Evolutionary conservation across 2,797 vertebrate genomes (phyloP), one percentile per base, ranked within the genome.

Genomic region (Betta splendens): DNA sequence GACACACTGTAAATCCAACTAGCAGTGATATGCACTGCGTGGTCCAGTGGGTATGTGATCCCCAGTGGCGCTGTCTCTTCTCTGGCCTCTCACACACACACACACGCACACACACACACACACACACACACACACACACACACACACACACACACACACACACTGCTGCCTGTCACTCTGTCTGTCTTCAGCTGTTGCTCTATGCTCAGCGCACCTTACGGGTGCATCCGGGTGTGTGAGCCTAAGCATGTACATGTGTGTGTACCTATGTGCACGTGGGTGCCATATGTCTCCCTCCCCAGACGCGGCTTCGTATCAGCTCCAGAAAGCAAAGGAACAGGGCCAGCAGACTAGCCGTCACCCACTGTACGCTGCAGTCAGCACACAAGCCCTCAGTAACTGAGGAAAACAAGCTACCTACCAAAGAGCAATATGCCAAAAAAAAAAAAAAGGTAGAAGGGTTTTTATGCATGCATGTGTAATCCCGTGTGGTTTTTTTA

Each of bases 221-320:
- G 48, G 32, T 67, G 58, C 28, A 37, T 52, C 13, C 23, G 38
- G 31, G 35, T 55, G 43, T 74, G 33, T 45, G 47, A 18, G 36
- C 11, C 33, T 42, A 50, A 18, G 36, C 11, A 7, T 85, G 79
- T 90, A 8, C 47, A 18, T 23, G 22, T 45, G 29, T 52, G 39
- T 69, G 15, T 54, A 26, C 53, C 26, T 48, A 5, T 35, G 42
- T 1, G 25, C 29, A n/a, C 38, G 44, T 90, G 84, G 80, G 81
- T 88, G 85, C 92, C 93, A 94, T 94, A 95, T 95, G 94, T 92
- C 92, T 94, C 91, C 89, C 89, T 93, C 91, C 90, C 91, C 83
- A 89, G 91, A 93, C 92, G 93, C 89, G 92, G 90, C 93, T 92
- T 88, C 84, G 90, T 92, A 92, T 93, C 91, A 88, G 87, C 91